Conservation (phyloP, 2,113 vertebrate species). For the Pedionomus torquatus region DNA sequence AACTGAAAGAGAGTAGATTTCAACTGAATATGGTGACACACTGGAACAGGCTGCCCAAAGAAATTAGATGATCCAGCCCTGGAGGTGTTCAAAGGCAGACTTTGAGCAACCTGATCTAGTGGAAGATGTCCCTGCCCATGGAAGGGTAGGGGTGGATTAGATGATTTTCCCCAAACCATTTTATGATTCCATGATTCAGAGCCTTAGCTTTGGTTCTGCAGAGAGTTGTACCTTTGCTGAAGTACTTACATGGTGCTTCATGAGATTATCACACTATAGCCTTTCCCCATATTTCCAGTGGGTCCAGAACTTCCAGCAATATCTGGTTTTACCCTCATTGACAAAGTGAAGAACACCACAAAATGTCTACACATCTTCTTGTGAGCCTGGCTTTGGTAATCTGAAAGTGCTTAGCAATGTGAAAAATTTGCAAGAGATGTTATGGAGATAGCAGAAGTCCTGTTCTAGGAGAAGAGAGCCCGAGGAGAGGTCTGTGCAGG, state of each 20-base stretch:
- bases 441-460: background rate
- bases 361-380: background rate
- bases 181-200: background rate
- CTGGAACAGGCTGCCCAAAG: background rate
- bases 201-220: background rate
- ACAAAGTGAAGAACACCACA: background rate
- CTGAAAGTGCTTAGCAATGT: background rate
- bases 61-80: background rate
- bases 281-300: background rate
- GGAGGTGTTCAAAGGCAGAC: background rate
- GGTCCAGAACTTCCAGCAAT: background rate
- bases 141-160: background rate
- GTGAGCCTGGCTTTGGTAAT: background rate
- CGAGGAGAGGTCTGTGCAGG: background rate
- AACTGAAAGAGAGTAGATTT: background rate
- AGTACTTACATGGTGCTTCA: background rate
- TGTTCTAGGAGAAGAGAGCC: background rate
- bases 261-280: background rate
- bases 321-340: background rate
- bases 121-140: no score
- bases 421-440: background rate
- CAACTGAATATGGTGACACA: background rate
- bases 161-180: background rate
- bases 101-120: background rate
- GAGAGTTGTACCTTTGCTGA: background rate